Percentiles rank a stretch among this genome's conserved stretches.
These are phyloP conservation scores for Cinclus cinclus DNA, from an alignment of 2,113 vertebrate genomes.

Conservation along the genomic window DNA sequence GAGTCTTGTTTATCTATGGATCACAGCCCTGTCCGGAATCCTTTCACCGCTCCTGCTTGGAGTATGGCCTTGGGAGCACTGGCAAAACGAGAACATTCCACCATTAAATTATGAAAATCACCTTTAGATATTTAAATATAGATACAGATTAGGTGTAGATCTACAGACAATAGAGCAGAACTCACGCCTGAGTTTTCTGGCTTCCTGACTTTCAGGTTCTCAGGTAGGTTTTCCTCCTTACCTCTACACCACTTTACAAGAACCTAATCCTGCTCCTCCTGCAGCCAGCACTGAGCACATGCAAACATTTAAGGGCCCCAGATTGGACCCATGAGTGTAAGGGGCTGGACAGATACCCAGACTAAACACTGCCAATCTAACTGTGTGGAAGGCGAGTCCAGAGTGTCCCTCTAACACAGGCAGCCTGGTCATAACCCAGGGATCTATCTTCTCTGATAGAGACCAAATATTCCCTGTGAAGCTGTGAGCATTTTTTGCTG, in stretches of 20 bases:
- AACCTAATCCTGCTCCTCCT: not conserved
- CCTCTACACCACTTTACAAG: not conserved
- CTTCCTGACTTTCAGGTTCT: accelerated
- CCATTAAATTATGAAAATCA: not conserved
- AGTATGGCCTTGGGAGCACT: not conserved
- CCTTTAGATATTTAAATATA: not conserved
- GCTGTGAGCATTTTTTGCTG: not conserved
- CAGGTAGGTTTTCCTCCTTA: not conserved
- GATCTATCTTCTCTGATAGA: not conserved
- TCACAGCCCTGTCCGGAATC: not conserved
- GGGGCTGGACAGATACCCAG: not conserved
- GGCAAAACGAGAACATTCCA: not conserved
- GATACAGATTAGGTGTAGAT: not conserved
- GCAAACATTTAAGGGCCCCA: not conserved
- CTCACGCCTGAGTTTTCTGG: not conserved
- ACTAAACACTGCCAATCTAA: not conserved
- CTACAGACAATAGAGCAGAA: not conserved
- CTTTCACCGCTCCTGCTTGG: not conserved
- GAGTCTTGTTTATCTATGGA: not conserved
- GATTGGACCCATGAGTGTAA: not conserved
- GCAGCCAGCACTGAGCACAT: not conserved
- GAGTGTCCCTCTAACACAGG: too few species aligned
- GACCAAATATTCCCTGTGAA: not conserved
- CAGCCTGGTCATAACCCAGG: not conserved
- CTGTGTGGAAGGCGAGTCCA: not conserved